Percentiles rank a stretch among this genome's conserved stretches.
Conservation (phyloP, 2,113 vertebrate genomes). For the Dasyprocta punctata region DNA sequence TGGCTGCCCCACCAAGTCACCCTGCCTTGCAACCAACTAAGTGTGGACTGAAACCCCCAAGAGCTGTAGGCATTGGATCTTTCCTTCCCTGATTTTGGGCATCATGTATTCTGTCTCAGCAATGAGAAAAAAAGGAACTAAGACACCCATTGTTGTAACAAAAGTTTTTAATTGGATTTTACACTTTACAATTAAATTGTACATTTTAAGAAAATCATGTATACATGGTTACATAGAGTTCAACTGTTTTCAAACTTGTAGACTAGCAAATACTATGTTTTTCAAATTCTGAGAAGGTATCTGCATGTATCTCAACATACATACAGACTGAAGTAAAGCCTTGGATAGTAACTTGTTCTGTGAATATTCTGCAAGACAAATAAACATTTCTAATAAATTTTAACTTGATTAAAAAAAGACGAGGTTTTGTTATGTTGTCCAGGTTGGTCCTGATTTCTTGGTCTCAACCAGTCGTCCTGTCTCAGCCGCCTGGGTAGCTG, state of each 20-base stretch:
- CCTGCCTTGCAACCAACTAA: no score
- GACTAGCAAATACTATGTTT: neutral
- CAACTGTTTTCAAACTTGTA: no score
- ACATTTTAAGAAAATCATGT: no score
- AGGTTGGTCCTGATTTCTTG: neutral
- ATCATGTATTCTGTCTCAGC: no score
- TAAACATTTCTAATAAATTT: neutral
- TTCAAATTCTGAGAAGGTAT: neutral
- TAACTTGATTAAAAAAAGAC: neutral
- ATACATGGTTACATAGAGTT: no score
- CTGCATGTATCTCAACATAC: neutral
- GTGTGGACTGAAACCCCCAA: no score
- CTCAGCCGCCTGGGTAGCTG: neutral
- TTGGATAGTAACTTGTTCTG: neutral
- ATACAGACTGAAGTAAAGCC: neutral
- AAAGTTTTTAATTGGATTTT: neutral
- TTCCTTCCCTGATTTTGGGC: no score
- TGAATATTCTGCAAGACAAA: neutral
- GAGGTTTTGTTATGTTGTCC: neutral
- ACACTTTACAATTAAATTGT: neutral
- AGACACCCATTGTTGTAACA: neutral
- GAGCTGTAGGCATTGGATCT: no score
- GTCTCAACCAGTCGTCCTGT: neutral
- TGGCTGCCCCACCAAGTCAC: no score
- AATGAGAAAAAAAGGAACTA: no score